Conservation (phyloP, 2,888 invertebrate genomes). For the Euclidia mi region DNA sequence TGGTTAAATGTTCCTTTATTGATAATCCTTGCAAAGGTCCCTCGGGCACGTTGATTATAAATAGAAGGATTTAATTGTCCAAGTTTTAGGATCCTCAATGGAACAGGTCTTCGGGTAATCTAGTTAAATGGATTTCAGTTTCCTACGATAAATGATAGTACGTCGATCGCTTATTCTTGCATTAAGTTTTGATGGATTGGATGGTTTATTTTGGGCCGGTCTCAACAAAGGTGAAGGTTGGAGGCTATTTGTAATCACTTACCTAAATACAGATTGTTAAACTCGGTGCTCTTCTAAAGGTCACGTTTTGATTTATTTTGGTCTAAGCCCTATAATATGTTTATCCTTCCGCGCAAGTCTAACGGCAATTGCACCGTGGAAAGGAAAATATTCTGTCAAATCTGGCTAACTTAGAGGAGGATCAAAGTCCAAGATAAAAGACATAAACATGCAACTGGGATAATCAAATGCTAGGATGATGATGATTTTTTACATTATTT, state of each 20-base stretch:
- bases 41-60: slow-evolving; percentile 52
- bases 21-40: slow-evolving; percentile 53
- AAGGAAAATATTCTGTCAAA: no score
- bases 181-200: slow-evolving; percentile 20
- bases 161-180: slow-evolving; percentile 31
- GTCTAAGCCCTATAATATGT: no score
- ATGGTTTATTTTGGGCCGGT: slow-evolving; percentile 16
- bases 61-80: slow-evolving; percentile 60
- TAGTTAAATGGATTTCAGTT: slow-evolving; percentile 47
- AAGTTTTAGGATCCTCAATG: slow-evolving; percentile 47
- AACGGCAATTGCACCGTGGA: no score
- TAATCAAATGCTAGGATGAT: no score
- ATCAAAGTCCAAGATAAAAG: no score
- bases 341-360: no score
- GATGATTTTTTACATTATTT: no score
- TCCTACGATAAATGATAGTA: slow-evolving; percentile 39
- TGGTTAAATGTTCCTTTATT: slow-evolving; percentile 59
- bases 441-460: no score
- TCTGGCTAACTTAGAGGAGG: no score
- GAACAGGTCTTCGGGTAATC: slow-evolving; percentile 49
- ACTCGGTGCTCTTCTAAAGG: no score
- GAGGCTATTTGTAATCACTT: not conserved
- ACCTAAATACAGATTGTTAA: no score
- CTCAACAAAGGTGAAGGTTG: not conserved
- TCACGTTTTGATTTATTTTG: no score